Conservation (phyloP, 1,140 invertebrate species). For the Drosophila mojavensis region DNA sequence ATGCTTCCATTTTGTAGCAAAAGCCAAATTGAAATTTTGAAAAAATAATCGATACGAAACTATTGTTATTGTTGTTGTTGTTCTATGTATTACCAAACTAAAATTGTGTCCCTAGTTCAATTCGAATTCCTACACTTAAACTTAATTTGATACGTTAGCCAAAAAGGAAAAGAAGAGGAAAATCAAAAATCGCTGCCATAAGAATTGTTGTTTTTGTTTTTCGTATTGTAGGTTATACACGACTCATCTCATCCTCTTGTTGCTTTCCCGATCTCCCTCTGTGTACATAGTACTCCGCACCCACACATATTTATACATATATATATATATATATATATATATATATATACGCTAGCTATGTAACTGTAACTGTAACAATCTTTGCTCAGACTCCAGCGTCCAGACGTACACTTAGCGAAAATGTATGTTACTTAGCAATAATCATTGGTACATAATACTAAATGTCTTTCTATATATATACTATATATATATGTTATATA, state of each 20-base stretch:
- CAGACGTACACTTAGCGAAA: background rate
- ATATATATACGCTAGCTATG: conserved; percentile 19
- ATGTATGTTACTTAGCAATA: too few species aligned
- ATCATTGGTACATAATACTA: too few species aligned
- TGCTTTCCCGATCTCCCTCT: background rate
- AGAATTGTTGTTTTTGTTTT: conserved; percentile 9
- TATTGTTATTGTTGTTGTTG: conserved; percentile 63
- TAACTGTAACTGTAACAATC: conserved; percentile 35
- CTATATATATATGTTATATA: background rate
- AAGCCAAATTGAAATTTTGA: conserved; percentile 23
- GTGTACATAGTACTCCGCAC: conserved; percentile 38
- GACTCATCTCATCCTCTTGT: background rate
- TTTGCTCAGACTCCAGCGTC: conserved; percentile 55
- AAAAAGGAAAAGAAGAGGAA: conserved; percentile 24
- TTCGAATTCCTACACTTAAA: conserved; percentile 13
- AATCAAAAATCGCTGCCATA: conserved; percentile 27
- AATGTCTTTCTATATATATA: background rate
- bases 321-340: conserved; percentile 4
- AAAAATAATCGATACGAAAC: conserved; percentile 19
- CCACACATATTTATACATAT: conserved; percentile 16
- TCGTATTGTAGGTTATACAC: conserved; percentile 20
- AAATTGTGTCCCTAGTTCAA: conserved; percentile 42
- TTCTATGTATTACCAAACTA: conserved; percentile 12
- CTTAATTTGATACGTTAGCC: conserved; percentile 55
- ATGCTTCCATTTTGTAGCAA: conserved; percentile 76